Evolutionary conservation across 2,888 invertebrate genomes (phyloP).

Genomic region (Chrysolina haemoptera): DNA sequence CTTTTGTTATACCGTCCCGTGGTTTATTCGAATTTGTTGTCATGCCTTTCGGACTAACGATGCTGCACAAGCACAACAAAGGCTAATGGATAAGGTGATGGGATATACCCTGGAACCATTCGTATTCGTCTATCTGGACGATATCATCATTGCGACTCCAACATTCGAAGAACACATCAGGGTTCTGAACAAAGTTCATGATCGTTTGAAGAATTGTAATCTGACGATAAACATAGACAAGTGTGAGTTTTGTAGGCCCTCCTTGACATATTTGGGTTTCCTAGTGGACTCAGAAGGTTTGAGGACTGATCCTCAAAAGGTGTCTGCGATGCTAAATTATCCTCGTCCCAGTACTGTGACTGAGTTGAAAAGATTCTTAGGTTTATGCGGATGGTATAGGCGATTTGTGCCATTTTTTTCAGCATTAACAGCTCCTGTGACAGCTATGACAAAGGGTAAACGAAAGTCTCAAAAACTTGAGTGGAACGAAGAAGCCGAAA

Average conservation of each 20-base stretch:
- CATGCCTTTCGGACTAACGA: slow-evolving; percentile 55
- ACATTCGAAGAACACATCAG: slow-evolving; percentile 45
- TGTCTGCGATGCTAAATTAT: neutral
- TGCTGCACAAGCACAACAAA: slow-evolving; percentile 53
- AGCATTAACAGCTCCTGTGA: neutral
- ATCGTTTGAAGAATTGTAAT: slow-evolving; percentile 41
- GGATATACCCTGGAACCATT: slow-evolving; percentile 50
- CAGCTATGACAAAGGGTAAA: neutral
- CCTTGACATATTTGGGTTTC: neutral
- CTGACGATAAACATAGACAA: neutral
- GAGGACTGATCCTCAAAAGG: neutral
- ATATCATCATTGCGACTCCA: slow-evolving; percentile 49
- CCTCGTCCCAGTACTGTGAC: neutral
- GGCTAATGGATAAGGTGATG: slow-evolving; percentile 28
- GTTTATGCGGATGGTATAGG: neutral
- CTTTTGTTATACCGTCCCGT: slow-evolving; percentile 55
- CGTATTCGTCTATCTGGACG: slow-evolving; percentile 54
- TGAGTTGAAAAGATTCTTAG: neutral
- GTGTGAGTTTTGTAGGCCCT: too few species aligned
- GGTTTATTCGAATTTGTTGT: slow-evolving; percentile 54
- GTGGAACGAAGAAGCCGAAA: neutral
- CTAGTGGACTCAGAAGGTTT: neutral
- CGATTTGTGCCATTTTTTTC: neutral
- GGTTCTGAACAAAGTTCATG: slow-evolving; percentile 42
- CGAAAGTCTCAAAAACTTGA: neutral